Base-by-base conservation (phyloP, 2,113 vertebrate genomes). In the Orycteropus afer region DNA sequence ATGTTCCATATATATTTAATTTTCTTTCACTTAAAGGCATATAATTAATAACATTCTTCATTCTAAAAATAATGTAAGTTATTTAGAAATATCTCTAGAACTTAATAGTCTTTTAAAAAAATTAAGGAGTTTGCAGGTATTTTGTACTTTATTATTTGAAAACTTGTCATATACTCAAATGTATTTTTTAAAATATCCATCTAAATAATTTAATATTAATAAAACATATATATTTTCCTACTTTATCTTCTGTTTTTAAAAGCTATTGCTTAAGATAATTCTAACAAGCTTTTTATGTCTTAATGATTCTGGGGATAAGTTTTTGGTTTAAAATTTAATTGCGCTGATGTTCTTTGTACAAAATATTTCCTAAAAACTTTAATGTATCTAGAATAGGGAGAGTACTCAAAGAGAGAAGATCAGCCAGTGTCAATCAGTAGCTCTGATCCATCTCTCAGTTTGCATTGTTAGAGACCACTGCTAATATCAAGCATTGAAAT, bases 281-380 rank as follows among this genome's bases (percentile, higher is more conserved):
- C 93, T 80, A 90, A 45, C 18, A 77, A 96, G 1, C 20, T 37
- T 95, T 63, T 47, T 32, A 51, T 2, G 59, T 27, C 29, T 8
- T 37, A 59, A 47, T 47, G 53, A 37, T 63, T 69, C 89, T 77
- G 20, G 83, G 80, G 40, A 91, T 91, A 96, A 83, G 11, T 6
- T 29, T 67, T 51, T 63, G 59, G 80, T 93, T 77, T 67, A 67
- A 91, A 96, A 96, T 94, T 83, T 83, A 89, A 88, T 96, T 96
- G 97, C 93, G 71, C 17, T 92, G 13, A 83, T 94, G 25, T 7
- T 94, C 32, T 74, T 86, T 94, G 42, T 93, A 67, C 74, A 86
- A 23, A n/a, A 1, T 0, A 7, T 94, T 96, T 93, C 63, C 91
- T 53, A 61, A 96, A 80, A 37, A 84, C 22, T 76, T 82, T 4